A percentile compares a stretch with the other conserved stretches of the same genome.
Conservation (phyloP, 2,797 vertebrate genomes). For the Acrocephalus scirpaceus region DNA sequence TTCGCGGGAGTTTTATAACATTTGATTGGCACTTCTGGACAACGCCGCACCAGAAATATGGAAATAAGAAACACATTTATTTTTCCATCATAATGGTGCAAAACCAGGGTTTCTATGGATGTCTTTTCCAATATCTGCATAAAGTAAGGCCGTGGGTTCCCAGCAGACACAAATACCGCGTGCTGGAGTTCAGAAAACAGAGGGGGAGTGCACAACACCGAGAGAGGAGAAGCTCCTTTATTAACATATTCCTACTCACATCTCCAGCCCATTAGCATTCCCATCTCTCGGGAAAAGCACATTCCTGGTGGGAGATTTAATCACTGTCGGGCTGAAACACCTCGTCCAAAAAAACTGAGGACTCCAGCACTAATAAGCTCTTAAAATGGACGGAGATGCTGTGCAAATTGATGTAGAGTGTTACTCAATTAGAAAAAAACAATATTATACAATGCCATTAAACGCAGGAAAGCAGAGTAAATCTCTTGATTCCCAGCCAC, state of each 20-base stretch:
- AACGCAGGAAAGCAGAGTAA: not conserved
- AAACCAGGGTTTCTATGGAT: not conserved
- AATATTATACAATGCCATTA: not conserved
- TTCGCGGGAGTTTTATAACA: not conserved
- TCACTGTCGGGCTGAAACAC: not conserved
- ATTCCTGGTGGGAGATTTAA: not conserved
- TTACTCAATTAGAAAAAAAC: not conserved
- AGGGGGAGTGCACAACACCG: not conserved
- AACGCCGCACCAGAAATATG: not conserved
- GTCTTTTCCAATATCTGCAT: not conserved
- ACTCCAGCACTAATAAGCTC: not conserved
- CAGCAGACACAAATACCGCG: not conserved
- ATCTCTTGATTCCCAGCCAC: not conserved
- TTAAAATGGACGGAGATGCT: not conserved
- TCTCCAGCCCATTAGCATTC: not conserved
- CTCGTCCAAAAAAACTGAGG: not conserved
- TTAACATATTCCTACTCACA: not conserved
- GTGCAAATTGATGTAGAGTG: not conserved
- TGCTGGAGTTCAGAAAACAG: not conserved
- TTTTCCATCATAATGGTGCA: not conserved
- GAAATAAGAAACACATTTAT: not conserved
- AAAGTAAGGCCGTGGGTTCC: not conserved
- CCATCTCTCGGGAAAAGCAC: not conserved
- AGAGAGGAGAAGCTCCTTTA: not conserved
- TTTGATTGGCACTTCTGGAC: not conserved